Conservation (phyloP, 37 sponge, comb jelly and placozoan genomes). For the Mnemiopsis leidyi region DNA sequence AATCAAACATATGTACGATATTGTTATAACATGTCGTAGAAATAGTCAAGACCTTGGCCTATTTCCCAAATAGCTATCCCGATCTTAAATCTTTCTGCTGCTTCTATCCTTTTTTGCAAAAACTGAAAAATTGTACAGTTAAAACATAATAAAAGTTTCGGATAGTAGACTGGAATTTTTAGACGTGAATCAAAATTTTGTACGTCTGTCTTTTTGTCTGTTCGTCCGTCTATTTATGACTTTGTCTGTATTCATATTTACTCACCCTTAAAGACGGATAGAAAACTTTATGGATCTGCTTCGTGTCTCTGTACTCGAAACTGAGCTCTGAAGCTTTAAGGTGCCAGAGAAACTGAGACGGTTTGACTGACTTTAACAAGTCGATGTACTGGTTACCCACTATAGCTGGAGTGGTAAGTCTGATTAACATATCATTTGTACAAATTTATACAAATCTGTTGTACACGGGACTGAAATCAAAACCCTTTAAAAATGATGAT, state of each 20-base stretch:
- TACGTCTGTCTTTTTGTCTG: no score
- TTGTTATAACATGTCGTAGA: constrained; percentile 86
- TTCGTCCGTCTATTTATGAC: no score
- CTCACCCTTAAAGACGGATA: constrained; percentile 80
- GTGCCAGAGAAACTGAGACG: constrained; percentile 88
- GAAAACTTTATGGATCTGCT: constrained; percentile 73
- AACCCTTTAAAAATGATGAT: no score
- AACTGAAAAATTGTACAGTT: constrained; percentile 82
- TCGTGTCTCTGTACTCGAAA: constrained; percentile 80
- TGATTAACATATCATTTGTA: no score
- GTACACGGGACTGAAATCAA: no score
- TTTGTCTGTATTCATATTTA: no score
- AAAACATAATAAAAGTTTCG: background rate
- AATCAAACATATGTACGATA: background rate
- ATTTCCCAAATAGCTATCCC: constrained; percentile 97
- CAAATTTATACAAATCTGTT: no score
- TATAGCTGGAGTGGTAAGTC: background rate
- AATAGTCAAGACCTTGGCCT: constrained; percentile 99
- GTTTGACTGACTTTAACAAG: constrained; percentile 78
- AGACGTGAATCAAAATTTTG: no score
- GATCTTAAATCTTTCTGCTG: constrained; percentile 85
- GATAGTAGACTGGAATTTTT: background rate
- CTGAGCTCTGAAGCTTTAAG: constrained; percentile 80
- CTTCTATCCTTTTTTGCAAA: constrained; percentile 73
- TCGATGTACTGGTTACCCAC: constrained; percentile 75